These are phyloP conservation scores for Portevinia maculata DNA, from an alignment of 2,888 invertebrate species.

Conservation along the genomic window DNA sequence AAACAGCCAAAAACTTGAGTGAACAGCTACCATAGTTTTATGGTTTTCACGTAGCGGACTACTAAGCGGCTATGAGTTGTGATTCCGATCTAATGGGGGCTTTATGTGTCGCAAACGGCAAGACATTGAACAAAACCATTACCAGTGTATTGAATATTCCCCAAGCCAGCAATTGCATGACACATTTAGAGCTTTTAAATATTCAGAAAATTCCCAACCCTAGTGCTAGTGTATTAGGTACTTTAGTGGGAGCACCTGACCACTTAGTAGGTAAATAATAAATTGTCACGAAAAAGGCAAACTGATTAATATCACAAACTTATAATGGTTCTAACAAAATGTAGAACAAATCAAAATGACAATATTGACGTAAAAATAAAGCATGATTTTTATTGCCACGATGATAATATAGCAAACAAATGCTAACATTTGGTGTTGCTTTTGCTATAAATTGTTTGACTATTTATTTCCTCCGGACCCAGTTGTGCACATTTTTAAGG, in stretches of 20 bases:
- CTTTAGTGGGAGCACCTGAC: background rate
- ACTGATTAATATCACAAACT: too few relatives aligned
- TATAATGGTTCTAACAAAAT: too few relatives aligned
- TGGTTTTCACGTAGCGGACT: background rate
- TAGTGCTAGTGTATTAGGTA: background rate
- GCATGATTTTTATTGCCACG: too few relatives aligned
- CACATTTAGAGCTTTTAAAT: conserved; percentile 4
- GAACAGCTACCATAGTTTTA: background rate
- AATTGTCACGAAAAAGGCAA: conserved; percentile 6
- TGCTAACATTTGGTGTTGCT: too few relatives aligned
- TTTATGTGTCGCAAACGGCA: conserved; percentile 25
- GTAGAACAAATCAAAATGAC: too few relatives aligned
- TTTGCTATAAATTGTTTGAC: too few relatives aligned
- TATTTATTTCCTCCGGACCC: too few relatives aligned
- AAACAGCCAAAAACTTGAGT: background rate
- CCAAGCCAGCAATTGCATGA: conserved; percentile 22
- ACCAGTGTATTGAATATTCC: background rate
- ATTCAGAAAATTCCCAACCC: conserved; percentile 1
- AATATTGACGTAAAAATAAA: too few relatives aligned
- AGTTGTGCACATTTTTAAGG: too few relatives aligned
- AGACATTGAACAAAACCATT: conserved; percentile 3
- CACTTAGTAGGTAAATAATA: background rate
- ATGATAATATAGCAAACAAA: too few relatives aligned
- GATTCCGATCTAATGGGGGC: background rate
- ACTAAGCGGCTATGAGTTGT: background rate